Evolutionary conservation across 2,797 vertebrate species (phyloP).

Genomic region (Poeciliopsis turneri): DNA sequence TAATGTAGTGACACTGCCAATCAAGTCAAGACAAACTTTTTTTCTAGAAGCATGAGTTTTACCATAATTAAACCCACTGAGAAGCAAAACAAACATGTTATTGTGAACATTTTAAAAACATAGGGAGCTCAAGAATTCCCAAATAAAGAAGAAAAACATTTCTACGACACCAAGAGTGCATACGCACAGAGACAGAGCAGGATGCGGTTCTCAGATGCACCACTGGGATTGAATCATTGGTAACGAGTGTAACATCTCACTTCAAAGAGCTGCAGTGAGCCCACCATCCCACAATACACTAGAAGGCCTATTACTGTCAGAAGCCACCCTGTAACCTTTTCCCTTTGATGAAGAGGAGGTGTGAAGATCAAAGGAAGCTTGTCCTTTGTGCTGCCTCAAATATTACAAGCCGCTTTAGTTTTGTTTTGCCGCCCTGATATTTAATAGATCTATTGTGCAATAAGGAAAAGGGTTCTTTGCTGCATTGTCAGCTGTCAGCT

Average conservation of each 20-base stretch:
- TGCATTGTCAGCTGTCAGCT: slow-evolving; percentile 13
- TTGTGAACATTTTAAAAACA: neutral
- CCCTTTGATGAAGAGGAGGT: slow-evolving; percentile 46
- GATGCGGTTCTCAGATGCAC: neutral
- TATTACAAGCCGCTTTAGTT: slow-evolving; percentile 25
- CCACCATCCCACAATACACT: slow-evolving; percentile 46
- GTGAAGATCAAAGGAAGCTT: slow-evolving; percentile 44
- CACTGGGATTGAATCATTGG: slow-evolving; percentile 23
- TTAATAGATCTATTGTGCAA: slow-evolving; percentile 15
- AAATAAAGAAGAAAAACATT: neutral
- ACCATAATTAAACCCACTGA: neutral
- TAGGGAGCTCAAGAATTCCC: neutral
- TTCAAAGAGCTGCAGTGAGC: slow-evolving; percentile 40
- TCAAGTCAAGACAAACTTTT: neutral
- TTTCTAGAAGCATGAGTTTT: neutral
- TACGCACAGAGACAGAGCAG: neutral
- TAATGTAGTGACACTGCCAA: neutral
- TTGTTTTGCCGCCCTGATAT: slow-evolving; percentile 33
- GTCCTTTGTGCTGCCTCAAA: slow-evolving; percentile 34
- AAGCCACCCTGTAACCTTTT: slow-evolving; percentile 37
- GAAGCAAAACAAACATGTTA: neutral
- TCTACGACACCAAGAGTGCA: neutral
- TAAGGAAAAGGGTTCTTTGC: slow-evolving; percentile 7
- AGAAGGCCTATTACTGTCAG: slow-evolving; percentile 49
- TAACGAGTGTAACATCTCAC: slow-evolving; percentile 46